A percentile compares a stretch with the other conserved stretches of the same genome.
Conservation (phyloP, 2,113 vertebrate genomes). For the Typhlomys cinereus region DNA sequence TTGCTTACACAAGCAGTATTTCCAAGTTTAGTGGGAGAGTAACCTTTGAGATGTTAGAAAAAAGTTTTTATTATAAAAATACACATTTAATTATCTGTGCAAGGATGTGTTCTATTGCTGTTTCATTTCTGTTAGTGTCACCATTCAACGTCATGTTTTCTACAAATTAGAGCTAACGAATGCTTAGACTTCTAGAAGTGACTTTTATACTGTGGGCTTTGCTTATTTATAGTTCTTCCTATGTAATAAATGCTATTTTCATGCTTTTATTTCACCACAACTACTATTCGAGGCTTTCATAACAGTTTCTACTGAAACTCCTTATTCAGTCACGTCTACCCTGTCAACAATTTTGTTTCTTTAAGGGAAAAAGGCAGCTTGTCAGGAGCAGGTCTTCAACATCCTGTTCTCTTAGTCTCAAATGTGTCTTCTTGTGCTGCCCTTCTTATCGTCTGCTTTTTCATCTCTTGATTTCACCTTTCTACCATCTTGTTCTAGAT, state of each 20-base stretch:
- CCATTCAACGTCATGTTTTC: neutral
- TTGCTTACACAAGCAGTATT: neutral
- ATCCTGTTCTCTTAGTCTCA: neutral
- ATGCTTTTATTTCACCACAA: neutral
- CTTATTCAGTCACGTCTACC: neutral
- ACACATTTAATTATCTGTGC: neutral
- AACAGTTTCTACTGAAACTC: neutral
- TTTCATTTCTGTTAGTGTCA: neutral
- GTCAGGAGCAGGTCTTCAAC: neutral
- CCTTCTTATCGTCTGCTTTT: neutral
- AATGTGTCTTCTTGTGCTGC: neutral
- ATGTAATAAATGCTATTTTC: neutral
- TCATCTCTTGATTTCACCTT: neutral
- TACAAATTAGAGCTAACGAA: neutral
- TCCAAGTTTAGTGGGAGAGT: neutral
- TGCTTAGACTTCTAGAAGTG: neutral
- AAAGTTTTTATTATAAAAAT: neutral
- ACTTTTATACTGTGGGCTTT: neutral
- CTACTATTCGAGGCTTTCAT: neutral
- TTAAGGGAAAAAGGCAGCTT: neutral
- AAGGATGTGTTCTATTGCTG: neutral
- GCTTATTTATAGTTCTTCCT: neutral
- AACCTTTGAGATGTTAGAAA: slow-evolving; percentile 32
- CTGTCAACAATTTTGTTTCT: neutral
- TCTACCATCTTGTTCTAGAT: neutral